These are phyloP conservation scores for Drosophila kanekoi DNA, from an alignment of 2,888 invertebrate species.

Conservation along the genomic window DNA sequence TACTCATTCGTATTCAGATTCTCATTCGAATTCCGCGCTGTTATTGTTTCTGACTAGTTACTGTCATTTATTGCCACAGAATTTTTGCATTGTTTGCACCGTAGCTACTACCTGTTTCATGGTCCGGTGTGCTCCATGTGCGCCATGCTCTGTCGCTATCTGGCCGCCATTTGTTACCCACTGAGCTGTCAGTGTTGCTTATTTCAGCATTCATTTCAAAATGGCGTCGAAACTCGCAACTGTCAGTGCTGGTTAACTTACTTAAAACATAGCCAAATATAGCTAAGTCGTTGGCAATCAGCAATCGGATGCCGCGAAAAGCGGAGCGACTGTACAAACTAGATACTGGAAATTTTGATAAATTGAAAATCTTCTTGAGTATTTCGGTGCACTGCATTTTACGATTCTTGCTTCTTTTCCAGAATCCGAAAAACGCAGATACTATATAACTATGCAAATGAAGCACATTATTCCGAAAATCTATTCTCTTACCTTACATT, in stretches of 20 bases:
- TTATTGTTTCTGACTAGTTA: conserved; percentile 61
- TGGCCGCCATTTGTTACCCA: conserved; percentile 48
- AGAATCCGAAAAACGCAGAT: no score
- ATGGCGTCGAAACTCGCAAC: conserved; percentile 16
- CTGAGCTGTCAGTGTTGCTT: conserved; percentile 52
- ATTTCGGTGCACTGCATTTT: no score
- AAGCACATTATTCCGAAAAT: not conserved
- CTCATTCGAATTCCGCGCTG: conserved; percentile 19
- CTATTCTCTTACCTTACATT: not conserved
- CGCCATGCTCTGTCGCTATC: conserved; percentile 26
- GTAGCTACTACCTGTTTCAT: conserved; percentile 5
- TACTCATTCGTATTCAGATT: conserved; percentile 25
- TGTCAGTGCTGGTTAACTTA: conserved; percentile 21
- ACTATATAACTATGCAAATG: no score
- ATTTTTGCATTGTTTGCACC: conserved; percentile 62
- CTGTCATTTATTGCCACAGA: conserved; percentile 64
- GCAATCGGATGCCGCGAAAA: not conserved
- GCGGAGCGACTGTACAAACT: not conserved
- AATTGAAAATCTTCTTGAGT: no score
- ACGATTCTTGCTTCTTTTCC: no score
- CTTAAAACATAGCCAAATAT: not conserved
- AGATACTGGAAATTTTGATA: no score
- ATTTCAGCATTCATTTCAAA: conserved; percentile 59
- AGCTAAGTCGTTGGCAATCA: no score
- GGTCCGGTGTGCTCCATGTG: conserved; percentile 5